Conservation (phyloP, 2,888 invertebrate species). For the Mythimna impura region DNA sequence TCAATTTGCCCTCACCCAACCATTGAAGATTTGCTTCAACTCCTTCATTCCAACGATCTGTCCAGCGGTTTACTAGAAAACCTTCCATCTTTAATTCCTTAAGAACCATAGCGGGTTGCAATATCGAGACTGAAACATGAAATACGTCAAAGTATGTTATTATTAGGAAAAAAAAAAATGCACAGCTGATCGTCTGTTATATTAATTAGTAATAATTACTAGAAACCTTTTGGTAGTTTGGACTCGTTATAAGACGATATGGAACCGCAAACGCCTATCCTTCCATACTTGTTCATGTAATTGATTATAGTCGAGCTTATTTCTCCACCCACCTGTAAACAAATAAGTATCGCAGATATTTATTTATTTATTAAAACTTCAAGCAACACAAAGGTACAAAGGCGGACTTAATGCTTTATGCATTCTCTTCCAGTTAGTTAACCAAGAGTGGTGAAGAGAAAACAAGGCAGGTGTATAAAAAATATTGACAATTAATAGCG, state of each 20-base stretch:
- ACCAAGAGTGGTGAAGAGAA: too few species aligned
- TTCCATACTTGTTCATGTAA: slow-evolving; percentile 92
- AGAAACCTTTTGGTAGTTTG: slow-evolving; percentile 79
- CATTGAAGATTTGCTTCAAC: slow-evolving; percentile 91
- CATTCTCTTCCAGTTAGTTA: too few species aligned
- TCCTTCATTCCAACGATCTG: slow-evolving; percentile 91
- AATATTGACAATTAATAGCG: too few species aligned
- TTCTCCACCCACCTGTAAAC: slow-evolving; percentile 92
- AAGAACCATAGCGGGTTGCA: slow-evolving; percentile 91
- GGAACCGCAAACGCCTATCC: slow-evolving; percentile 93
- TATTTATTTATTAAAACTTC: too few species aligned
- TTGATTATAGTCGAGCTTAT: slow-evolving; percentile 91
- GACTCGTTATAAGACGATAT: slow-evolving; percentile 92
- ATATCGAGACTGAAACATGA: slow-evolving; percentile 79
- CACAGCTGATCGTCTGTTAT: neutral
- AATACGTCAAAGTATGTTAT: neutral
- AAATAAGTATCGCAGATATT: neutral
- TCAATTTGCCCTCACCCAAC: slow-evolving; percentile 93
- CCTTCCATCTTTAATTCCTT: slow-evolving; percentile 93
- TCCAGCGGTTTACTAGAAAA: slow-evolving; percentile 91
- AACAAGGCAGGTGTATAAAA: too few species aligned
- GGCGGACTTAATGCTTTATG: too few species aligned
- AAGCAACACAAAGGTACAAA: too few species aligned
- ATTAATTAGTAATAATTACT: neutral
- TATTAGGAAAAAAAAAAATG: neutral